Evolutionary conservation across 35 echinoderm and acorn worm species (phyloP), one percentile per base, ranked within the genome.

Genomic region (Amphiura filiformis): DNA sequence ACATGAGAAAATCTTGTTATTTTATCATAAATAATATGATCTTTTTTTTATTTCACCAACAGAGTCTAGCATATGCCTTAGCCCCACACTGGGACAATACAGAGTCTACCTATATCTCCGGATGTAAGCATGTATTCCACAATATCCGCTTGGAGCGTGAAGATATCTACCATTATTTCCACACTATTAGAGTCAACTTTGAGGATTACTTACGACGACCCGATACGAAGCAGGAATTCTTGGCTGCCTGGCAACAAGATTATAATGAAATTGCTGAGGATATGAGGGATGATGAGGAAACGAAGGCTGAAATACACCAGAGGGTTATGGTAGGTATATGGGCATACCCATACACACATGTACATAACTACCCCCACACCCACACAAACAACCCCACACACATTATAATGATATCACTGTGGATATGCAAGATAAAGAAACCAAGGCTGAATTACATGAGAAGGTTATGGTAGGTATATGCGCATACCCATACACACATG

Each of bases 261-360:
- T 98, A 98, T 82, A 99, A 99, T 65, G 87, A 94, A 33, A 86
- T 99, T 34, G 92, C 96, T 14, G 96, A 99, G 75, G 96, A 99
- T 39, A 95, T 99, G 93, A 57, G 96, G 36, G 96, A 99, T 47
- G 96, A 99, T 78, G 96, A 94, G 26, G 96, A 99, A 39, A 99
- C 96, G 14, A 99, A 94, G 70, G 87, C 96, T 13, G 96, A 99
- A 57, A 83, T 99, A 36, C 96, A 99, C 82, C 93, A 92, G 47
- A 92, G 96, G 39, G 90, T 99, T 56, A 65, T 92, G 93, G 96
- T 99, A 44, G 15, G 85, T 88, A 57, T 30, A 26, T 61, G 28
- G 38, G 34, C 26, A 5, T 76, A 12, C n/a, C n/a, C 13, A 13
- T 61, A 15, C 26, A 31, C 75, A 39, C 1, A 81, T 35, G 34